Base-by-base conservation (phyloP, 2,113 vertebrate species). In the Heteronetta atricapilla region DNA sequence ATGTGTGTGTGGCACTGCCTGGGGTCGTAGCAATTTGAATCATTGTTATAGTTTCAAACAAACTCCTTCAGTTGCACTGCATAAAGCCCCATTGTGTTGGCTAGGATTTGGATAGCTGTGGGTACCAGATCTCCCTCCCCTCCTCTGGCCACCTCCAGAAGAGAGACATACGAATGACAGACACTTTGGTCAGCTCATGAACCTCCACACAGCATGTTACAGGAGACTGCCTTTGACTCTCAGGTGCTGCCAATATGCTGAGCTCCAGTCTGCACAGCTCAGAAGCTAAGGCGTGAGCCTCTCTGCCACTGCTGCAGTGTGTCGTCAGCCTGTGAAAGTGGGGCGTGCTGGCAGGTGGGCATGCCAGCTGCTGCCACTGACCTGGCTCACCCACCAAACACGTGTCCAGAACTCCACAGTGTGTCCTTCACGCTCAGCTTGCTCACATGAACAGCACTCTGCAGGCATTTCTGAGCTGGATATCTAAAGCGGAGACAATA, bases 191-290 rank as follows among this genome's bases (percentile, higher is more conserved):
- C 42, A 72, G 53, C 28, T 63, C 52, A 42, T 60, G 26, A 67
- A 63, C 48, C 15, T 14, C 52, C 36, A 18, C 46, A 31, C 6
- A 55, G 11, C 0, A 2, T 26, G 10, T 44, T 59, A 20, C 2
- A 2, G 48, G 20, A 40, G 36, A 2, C 19, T 58, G 66, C 9
- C 40, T 85, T 58, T 82, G 18, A 50, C 46, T 60, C 23, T 50
- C 50, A 2, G 10, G n/a, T 62, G 19, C 63, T n/a, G 1, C 2
- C 19, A 13, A 18, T 29, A 48, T 64, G 10, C 72, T 36, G n/a
- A 83, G 17, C n/a, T 11, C 36, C 0, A 0, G 21, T 12, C 42
- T 1, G 17, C 2, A 4, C 22, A 42, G 19, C 58, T 59, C 0
- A 0, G 40, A 44, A n/a, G 52, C n/a, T 38, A 52, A 63, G 23